phyloP scores from a whole-genome alignment of 2,113 vertebrate species.

The Naja naja region DNA sequence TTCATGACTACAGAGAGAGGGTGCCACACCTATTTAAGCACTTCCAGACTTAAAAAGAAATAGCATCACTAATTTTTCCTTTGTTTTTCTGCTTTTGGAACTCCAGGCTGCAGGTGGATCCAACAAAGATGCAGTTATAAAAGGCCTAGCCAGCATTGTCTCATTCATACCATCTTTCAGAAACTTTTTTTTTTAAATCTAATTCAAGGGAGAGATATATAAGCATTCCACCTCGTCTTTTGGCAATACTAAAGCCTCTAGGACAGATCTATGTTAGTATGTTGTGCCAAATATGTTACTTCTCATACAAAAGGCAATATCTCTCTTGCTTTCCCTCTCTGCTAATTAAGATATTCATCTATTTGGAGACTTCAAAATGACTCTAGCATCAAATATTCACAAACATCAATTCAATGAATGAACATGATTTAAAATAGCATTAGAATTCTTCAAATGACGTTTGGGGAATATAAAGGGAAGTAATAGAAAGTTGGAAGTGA shows the following conservation, averaged over 20 bases:
- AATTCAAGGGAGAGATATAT: not conserved
- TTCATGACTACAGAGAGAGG: slow-evolving; percentile 47
- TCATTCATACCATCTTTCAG: not conserved
- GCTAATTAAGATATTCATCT: slow-evolving; percentile 1
- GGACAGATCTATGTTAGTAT: not conserved
- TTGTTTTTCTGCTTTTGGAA: slow-evolving; percentile 22
- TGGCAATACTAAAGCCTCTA: not conserved
- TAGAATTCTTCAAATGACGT: not conserved
- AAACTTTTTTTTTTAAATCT: not conserved
- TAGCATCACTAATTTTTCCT: slow-evolving; percentile 10
- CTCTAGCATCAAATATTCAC: not conserved
- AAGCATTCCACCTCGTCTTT: not conserved
- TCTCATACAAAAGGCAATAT: not conserved
- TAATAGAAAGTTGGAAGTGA: not conserved
- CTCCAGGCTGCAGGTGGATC: slow-evolving; percentile 27
- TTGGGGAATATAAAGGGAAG: not conserved
- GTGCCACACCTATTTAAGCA: slow-evolving; percentile 21
- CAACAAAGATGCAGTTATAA: slow-evolving; percentile 44
- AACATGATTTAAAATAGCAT: not conserved
- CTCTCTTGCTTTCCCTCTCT: not conserved
- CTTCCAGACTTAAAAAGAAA: slow-evolving; percentile 48
- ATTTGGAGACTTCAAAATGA: slow-evolving; percentile 9
- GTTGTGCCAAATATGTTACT: slow-evolving; percentile 15
- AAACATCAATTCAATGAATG: not conserved
- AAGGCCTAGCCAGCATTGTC: not conserved